Base-by-base conservation (phyloP, 2,113 vertebrate species). In the Genyomyrus donnyi region DNA sequence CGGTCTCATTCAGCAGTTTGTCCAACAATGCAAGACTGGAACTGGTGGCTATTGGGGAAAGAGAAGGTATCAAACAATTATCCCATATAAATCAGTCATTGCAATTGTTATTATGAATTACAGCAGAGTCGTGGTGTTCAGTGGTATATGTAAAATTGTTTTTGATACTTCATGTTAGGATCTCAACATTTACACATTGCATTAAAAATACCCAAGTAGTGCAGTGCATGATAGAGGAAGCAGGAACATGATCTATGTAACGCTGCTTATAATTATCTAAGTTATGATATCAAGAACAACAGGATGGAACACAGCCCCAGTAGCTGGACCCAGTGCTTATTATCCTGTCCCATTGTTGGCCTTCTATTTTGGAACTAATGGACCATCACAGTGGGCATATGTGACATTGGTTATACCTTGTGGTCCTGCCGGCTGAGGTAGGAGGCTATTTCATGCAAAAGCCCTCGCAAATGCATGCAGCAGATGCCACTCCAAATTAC, bases 31-130 rank as follows among this genome's bases (percentile, higher is more conserved):
- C 90, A 2, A 91, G 45, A 84, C 93, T 93, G 92, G 91, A 90
- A 53, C 91, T 93, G 94, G 90, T 92, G 4, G 94, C 95, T 96
- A 90, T 90, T 50, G 49, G 92, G 45, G n/a, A 83, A 90, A 31
- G 50, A 91, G 17, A 89, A 62, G 91, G 45, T 92, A 19, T 58
- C 5, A 90, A 17, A 84, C 21, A 86, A 80, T 9, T 56, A 66
- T 6, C 83, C 19, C 7, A n/a, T 45, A 45, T 85, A 46, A 84
- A 24, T 21, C 80, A 19, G 46, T 42, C 15, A 46, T 46, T 42
- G 24, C 24, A 45, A 8, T 45, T 85, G 39, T 48, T 85, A 85
- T 24, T 45, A 5, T n/a, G 39, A 84, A 24, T 83, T 84, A 46
- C 17, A 46, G 19, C 45, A 46, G 21, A 10, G 42, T 48, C 5